These are phyloP conservation scores for Myotis planiceps DNA, from an alignment of 2,797 vertebrate genomes.

Conservation along the genomic window DNA sequence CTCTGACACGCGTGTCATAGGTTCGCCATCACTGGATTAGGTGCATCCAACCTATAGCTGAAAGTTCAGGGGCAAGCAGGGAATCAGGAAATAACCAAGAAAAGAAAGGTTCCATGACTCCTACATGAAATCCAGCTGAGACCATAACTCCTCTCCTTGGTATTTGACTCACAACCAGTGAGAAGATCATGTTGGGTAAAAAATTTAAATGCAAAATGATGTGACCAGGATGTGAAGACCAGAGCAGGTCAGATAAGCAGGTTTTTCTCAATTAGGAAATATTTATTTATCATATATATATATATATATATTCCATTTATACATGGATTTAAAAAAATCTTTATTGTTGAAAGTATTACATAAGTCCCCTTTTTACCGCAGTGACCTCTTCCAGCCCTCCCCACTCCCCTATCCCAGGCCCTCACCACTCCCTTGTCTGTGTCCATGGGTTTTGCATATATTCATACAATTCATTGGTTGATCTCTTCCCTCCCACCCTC, in stretches of 20 bases:
- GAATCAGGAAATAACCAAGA: constrained; percentile 1
- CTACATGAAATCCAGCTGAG: constrained; percentile 3
- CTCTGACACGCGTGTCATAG: no score
- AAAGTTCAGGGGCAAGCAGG: not conserved
- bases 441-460: no score
- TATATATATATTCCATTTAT: no score
- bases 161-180: constrained; percentile 11
- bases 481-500: no score
- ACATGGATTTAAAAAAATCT: no score
- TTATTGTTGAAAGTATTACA: no score
- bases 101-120: not conserved
- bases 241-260: not conserved
- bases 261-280: constrained; percentile 35
- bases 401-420: no score
- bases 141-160: not conserved
- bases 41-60: not conserved
- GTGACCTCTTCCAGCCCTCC: no score
- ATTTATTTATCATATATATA: no score
- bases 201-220: not conserved
- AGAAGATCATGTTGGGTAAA: not conserved
- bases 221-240: not conserved
- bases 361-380: no score
- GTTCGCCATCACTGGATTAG: not conserved
- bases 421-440: no score
- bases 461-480: no score